phyloP scores from a whole-genome alignment of 2,888 invertebrate species.

The Caenorhabditis sulstoni region DNA sequence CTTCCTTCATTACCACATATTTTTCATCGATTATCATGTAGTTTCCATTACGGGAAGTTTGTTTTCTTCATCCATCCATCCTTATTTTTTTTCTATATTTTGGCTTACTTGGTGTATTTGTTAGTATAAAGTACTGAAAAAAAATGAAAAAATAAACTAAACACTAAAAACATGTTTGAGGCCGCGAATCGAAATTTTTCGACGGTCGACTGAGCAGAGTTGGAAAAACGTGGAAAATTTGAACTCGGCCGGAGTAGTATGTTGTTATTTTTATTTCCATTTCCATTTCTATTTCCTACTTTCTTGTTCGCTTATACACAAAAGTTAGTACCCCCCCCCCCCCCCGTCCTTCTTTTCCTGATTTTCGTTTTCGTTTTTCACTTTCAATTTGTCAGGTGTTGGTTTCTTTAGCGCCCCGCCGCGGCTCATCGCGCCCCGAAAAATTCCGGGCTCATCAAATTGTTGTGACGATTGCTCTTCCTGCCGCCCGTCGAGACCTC shows the following conservation, averaged over 20 bases:
- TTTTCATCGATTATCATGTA: conserved; percentile 24
- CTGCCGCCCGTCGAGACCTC: conserved; percentile 29
- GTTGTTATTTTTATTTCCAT: not conserved
- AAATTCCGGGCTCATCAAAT: conserved; percentile 47
- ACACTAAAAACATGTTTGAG: conserved; percentile 9
- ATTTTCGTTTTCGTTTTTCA: not conserved
- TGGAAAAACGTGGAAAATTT: not conserved
- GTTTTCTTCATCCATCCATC: conserved; percentile 3
- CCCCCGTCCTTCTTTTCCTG: not conserved
- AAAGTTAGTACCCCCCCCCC: too few relatives aligned
- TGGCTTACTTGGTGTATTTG: not conserved
- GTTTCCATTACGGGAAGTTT: conserved; percentile 24
- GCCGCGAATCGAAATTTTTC: not conserved
- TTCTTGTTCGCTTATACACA: too few relatives aligned
- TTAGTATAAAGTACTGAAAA: not conserved
- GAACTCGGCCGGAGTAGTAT: too few relatives aligned
- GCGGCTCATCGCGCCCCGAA: not conserved
- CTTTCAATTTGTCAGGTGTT: conserved; percentile 20
- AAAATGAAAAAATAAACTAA: too few relatives aligned
- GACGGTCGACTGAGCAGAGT: conserved; percentile 28
- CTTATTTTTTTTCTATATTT: not conserved
- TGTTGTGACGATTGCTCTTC: conserved; percentile 49
- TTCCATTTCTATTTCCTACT: not conserved
- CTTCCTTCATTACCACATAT: not conserved
- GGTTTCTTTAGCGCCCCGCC: conserved; percentile 16